phyloP scores from a whole-genome alignment of 2,888 invertebrate genomes.

The Abscondita cerata region DNA sequence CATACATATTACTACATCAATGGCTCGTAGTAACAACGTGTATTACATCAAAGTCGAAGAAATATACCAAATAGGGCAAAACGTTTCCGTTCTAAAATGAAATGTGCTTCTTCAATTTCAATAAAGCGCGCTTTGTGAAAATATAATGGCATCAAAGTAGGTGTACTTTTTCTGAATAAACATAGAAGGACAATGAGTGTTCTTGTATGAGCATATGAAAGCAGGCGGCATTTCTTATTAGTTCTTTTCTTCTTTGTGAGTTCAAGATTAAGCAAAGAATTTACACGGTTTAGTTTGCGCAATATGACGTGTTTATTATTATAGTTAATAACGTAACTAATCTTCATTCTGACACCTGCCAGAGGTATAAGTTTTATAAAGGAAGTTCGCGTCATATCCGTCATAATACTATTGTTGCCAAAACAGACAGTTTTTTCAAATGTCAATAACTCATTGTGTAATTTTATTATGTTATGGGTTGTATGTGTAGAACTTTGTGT shows the following conservation, averaged over 20 bases:
- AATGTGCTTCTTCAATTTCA: background rate
- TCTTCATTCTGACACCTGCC: background rate
- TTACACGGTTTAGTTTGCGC: background rate
- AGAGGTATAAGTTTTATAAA: background rate
- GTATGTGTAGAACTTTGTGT: too few species aligned
- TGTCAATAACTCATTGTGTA: too few species aligned
- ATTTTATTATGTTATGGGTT: too few species aligned
- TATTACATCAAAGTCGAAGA: constrained; percentile 8
- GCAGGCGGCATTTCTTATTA: background rate
- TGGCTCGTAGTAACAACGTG: constrained; percentile 1
- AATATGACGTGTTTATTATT: background rate
- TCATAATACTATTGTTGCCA: too few species aligned
- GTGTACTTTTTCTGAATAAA: too few species aligned
- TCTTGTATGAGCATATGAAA: too few species aligned
- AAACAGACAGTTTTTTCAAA: too few species aligned
- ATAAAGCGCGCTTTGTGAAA: background rate
- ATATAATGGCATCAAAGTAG: too few species aligned
- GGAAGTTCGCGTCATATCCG: background rate
- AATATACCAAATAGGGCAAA: constrained; percentile 6
- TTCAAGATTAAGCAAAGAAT: background rate
- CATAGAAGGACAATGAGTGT: too few species aligned
- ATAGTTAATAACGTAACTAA: background rate
- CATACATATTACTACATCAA: constrained; percentile 13
- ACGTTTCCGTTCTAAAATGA: constrained; percentile 14
- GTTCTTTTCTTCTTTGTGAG: background rate